Evolutionary conservation across 2,888 invertebrate species (phyloP).

Genomic region (Dysmachus trigonus): DNA sequence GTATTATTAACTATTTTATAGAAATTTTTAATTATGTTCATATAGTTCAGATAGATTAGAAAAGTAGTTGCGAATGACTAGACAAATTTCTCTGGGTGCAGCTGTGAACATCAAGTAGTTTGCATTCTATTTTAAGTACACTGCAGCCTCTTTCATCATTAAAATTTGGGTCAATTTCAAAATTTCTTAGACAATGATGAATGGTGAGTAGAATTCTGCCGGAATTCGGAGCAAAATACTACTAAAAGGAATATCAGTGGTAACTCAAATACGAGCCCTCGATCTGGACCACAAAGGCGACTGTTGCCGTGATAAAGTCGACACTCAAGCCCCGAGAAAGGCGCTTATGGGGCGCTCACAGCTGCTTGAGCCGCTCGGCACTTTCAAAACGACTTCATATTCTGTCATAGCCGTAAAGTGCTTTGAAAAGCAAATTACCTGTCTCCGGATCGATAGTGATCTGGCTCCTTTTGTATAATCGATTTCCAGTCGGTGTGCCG

Average conservation of each 20-base stretch:
- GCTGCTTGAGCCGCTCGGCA: neutral
- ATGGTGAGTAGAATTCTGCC: too few relatives aligned
- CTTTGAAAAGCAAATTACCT: slow-evolving; percentile 33
- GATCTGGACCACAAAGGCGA: neutral
- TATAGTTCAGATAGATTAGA: too few relatives aligned
- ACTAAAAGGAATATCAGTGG: too few relatives aligned
- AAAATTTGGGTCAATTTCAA: too few relatives aligned
- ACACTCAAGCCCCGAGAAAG: slow-evolving; percentile 13
- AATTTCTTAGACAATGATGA: neutral
- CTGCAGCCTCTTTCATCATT: too few relatives aligned
- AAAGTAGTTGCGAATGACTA: too few relatives aligned
- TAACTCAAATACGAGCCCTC: neutral
- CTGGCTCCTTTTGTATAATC: slow-evolving; percentile 24
- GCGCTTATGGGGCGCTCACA: neutral
- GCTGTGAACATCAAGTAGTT: too few relatives aligned
- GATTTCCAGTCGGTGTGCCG: slow-evolving; percentile 17
- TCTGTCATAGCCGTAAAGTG: slow-evolving; percentile 15
- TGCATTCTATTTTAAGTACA: too few relatives aligned
- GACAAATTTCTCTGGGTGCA: too few relatives aligned
- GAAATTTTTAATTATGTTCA: too few relatives aligned
- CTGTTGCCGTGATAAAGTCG: slow-evolving; percentile 6
- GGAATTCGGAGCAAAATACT: neutral
- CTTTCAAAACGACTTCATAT: slow-evolving; percentile 30
- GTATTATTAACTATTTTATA: too few relatives aligned
- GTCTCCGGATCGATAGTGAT: slow-evolving; percentile 16